Base-by-base conservation (phyloP, 1,140 invertebrate genomes). In the Laupala kohalensis region DNA sequence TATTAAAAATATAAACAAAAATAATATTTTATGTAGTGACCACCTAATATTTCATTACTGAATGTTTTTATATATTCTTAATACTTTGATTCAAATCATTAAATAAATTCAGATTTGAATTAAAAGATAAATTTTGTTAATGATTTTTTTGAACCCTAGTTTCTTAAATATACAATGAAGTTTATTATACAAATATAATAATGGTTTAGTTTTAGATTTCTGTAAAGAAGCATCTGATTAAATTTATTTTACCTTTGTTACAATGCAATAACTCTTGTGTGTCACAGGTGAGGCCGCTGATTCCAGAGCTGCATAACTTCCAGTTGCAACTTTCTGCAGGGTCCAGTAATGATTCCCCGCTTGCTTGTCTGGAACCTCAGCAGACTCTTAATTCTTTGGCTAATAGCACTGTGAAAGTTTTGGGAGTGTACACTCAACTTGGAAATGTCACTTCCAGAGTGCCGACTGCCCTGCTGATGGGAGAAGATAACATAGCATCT, bases 231-330 rank as follows among this genome's bases (percentile, higher is more conserved):
- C n/a, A n/a, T n/a, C n/a, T n/a, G n/a, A n/a, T n/a, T n/a, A n/a
- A n/a, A n/a, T n/a, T 53, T 53, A 19, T 4, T 13, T 53, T 53
- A 19, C 37, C 9, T 53, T 53, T 53, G 1, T 13, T 13, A 15
- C 19, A 53, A 53, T 2, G 37, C 4, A 53, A 13, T 53, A 53
- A n/a, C n/a, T n/a, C n/a, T n/a, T 53, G 1, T 53, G 37, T 19
- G 19, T 53, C 19, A 71, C 75, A 88, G 86, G 86, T 87, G 66
- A 81, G 87, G 70, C 87, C 87, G 25, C 86, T 87, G 70, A 87
- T 86, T 78, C 86, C 87, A 71, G 85, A 88, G 78, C 76, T 88
- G 67, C 74, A 73, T 4, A 70, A 66, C 26, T 28, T 71, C 24
- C 74, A 72, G 25, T n/a, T 70, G 12, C 72, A 75, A 26, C 23